Evolutionary conservation across 1,140 invertebrate genomes (phyloP), one percentile per base, ranked within the genome.

Genomic region (Zaprionus ghesquierei): DNA sequence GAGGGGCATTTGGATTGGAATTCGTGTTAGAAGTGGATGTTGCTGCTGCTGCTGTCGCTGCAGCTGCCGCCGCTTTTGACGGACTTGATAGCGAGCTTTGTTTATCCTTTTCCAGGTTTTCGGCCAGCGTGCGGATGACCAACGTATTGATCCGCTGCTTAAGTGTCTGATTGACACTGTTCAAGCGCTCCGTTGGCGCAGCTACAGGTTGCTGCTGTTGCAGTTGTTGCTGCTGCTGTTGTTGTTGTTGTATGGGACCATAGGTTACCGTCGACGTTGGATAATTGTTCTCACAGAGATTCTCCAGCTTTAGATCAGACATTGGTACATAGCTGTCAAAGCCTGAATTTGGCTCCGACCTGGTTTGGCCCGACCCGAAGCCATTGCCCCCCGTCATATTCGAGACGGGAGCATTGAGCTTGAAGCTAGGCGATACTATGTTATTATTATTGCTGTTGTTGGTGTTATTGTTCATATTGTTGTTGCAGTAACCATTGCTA

Each of bases 141-240:
- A 98, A 94, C 58, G 94, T 96, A 92, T 97, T 98, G 33, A 98
- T 96, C 82, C 97, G 94, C 80, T 98, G 96, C 89, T 97, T 98
- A 1, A 98, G 92, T 1, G 95, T 95, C 93, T 97, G 96, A 87
- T 95, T 95, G 12, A 92, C 93, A 81, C 93, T 93, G 53, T 84
- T 93, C 59, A 90, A 91, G 84, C 69, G 92, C 89, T 92, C 94
- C 69, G 77, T 93, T 85, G 79, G 93, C 90, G 69, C 91, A 72
- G 31, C 90, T 87, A 82, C 91, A 92, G 89, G 53, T 31, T 62
- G 60, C 23, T 58, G 65, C 31, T 27, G 61, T 10, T 63, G 61
- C 15, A 54, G 74, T 13, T 58, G 78, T 8, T 44, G 69, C 5
- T 53, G 49, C 4, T 65, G 46, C 12, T 60, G 66, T 35, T 44